These are phyloP conservation scores for Rhinatrema bivittatum DNA, from an alignment of 2,797 vertebrate species.

Conservation along the genomic window DNA sequence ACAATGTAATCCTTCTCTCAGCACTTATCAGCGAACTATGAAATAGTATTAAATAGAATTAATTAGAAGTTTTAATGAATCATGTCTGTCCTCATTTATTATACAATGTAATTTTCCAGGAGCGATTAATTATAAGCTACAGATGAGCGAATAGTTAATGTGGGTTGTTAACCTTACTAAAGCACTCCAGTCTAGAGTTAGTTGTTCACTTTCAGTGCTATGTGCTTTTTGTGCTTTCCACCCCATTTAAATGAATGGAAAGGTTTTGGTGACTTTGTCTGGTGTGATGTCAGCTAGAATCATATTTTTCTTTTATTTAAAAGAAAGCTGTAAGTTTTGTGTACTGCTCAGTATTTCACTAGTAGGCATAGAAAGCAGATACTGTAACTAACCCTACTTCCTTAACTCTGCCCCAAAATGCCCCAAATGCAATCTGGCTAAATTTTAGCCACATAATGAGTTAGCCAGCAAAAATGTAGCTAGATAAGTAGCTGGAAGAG, in stretches of 20 bases:
- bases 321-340: no score
- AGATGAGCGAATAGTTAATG: conserved; percentile 62
- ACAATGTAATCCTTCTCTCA: conserved; percentile 55
- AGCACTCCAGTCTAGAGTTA: conserved; percentile 34
- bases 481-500: no score
- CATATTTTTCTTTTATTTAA: conserved; percentile 2
- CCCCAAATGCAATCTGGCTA: no score
- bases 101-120: conserved; percentile 63
- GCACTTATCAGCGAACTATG: conserved; percentile 67
- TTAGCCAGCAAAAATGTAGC: no score
- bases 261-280: conserved; percentile 29
- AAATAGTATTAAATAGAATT: conserved; percentile 71
- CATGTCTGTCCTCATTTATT: conserved; percentile 69
- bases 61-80: conserved; percentile 74
- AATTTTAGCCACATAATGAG: no score
- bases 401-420: no score
- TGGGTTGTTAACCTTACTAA: conserved; percentile 58
- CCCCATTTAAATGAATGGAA: conserved; percentile 29
- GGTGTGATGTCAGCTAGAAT: conserved; percentile 11
- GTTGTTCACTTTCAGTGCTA: conserved; percentile 35
- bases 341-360: no score
- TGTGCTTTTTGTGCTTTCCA: conserved; percentile 12
- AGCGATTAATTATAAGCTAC: conserved; percentile 64
- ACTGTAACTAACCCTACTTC: no score
- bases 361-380: no score